Evolutionary conservation across 2,797 vertebrate genomes (phyloP).

Genomic region (Protonibea diacanthus): DNA sequence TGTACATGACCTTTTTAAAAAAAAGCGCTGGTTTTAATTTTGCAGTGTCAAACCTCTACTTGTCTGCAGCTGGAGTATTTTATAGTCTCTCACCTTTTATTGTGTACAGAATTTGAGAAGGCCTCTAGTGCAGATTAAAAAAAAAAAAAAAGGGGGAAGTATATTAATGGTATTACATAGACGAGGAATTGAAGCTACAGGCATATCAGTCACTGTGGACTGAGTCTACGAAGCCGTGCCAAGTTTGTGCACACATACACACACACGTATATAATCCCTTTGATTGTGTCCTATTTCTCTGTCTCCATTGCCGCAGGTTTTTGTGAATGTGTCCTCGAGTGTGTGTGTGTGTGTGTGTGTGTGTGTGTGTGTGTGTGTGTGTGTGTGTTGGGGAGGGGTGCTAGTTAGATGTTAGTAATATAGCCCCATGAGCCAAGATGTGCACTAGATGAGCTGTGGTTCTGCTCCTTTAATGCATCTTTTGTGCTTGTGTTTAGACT

Average conservation of each 20-base stretch:
- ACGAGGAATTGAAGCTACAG: conserved; percentile 67
- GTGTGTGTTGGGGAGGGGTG: conserved; percentile 36
- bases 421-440: conserved; percentile 65
- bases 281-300: conserved; percentile 77
- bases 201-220: conserved; percentile 68
- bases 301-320: conserved; percentile 64
- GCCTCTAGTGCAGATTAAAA: conserved; percentile 60
- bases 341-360: neutral
- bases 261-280: conserved; percentile 66
- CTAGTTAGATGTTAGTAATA: conserved; percentile 49
- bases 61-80: conserved; percentile 22
- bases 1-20: conserved; percentile 26
- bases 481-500: conserved; percentile 60
- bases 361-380: conserved; percentile 18
- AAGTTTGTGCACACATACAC: conserved; percentile 56
- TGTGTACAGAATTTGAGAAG: conserved; percentile 47
- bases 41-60: conserved; percentile 14
- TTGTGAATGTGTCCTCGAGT: conserved; percentile 65
- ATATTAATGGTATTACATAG: conserved; percentile 68
- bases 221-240: conserved; percentile 70
- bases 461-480: conserved; percentile 55
- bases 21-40: neutral
- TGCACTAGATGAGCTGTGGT: conserved; percentile 58
- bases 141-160: conserved; percentile 8
- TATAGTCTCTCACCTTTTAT: conserved; percentile 39